Base-by-base conservation (phyloP, 2,113 vertebrate genomes). In the Haemorhous mexicanus region DNA sequence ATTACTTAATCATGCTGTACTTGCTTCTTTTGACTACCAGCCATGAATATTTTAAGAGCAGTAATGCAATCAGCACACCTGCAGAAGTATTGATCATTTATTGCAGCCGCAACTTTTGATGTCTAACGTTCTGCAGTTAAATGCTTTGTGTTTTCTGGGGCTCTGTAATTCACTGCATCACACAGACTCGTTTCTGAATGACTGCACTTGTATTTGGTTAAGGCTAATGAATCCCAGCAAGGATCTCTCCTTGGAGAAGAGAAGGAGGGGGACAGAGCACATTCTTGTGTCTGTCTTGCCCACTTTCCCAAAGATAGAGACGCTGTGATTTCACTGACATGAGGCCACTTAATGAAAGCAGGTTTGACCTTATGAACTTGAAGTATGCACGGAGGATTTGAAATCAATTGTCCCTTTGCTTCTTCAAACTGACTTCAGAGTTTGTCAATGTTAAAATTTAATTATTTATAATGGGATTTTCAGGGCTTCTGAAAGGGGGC, bases 391-490 rank as follows among this genome's bases (percentile, higher is more conserved):
- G 47, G 49, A 37, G 74, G 72, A 61, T 59, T 59, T 81, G 80
- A 90, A 88, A 92, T 86, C 79, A 72, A 2, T 85, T 92, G 82
- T 86, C 64, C 68, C 26, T 90, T 94, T 93, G 47, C 76, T 83
- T 32, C 86, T 89, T 91, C 69, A 46, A 30, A 81, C 58, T 67
- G 85, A 81, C 72, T 84, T 77, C 2, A 3, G 90, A 80, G 59
- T 90, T 91, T 46, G 61, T 91, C 90, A 39, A 6, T 77, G 61
- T 72, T 80, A 62, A 92, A 67, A 75, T 74, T 76, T 74, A 96
- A 92, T 87, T 92, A 81, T 78, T 95, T 89, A 56, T 93, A 90
- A 85, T n/a, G 67, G 43, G 46, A 85, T 92, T 94, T 92, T 91
- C 81, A 86, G 63, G 69, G 76, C 74, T 78, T 13, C 61, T 80